Conservation (phyloP, 2,113 vertebrate species). For the Pelvicachromis taeniatus region DNA sequence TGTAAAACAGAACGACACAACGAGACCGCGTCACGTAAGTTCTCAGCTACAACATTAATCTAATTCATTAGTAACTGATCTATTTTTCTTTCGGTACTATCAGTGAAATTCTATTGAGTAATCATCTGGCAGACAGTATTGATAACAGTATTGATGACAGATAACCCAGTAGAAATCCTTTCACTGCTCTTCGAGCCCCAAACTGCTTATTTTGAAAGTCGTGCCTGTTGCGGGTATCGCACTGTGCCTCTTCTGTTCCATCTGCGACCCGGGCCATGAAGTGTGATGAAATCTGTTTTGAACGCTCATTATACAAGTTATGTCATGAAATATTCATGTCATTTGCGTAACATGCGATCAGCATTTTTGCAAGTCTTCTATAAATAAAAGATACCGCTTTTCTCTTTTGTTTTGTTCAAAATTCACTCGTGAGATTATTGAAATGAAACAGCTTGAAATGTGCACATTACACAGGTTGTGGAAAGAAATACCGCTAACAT, state of each 20-base stretch:
- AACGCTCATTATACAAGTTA: not conserved
- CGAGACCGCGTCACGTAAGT: not conserved
- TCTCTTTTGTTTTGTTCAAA: not conserved
- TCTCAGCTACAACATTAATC: not conserved
- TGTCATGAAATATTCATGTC: conserved; percentile 54
- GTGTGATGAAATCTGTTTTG: conserved; percentile 2
- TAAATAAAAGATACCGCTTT: not conserved
- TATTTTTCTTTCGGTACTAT: conserved; percentile 4
- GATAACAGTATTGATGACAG: conserved; percentile 5
- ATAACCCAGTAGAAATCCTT: conserved; percentile 7
- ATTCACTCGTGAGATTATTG: not conserved
- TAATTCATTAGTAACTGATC: not conserved
- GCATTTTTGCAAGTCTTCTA: not conserved
- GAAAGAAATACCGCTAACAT: not conserved
- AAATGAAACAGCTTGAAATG: conserved; percentile 3
- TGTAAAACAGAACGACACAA: not conserved
- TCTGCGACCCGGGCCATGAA: not conserved
- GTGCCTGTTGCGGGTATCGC: not conserved
- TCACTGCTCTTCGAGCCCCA: not conserved
- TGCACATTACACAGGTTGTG: not conserved
- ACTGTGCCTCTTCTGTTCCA: not conserved
- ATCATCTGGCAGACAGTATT: conserved; percentile 12
- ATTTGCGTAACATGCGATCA: conserved; percentile 4
- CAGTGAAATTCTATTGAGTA: not conserved
- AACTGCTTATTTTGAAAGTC: conserved; percentile 10